Conservation (phyloP, 2,797 vertebrate species). For the Enteromius anoplus region DNA sequence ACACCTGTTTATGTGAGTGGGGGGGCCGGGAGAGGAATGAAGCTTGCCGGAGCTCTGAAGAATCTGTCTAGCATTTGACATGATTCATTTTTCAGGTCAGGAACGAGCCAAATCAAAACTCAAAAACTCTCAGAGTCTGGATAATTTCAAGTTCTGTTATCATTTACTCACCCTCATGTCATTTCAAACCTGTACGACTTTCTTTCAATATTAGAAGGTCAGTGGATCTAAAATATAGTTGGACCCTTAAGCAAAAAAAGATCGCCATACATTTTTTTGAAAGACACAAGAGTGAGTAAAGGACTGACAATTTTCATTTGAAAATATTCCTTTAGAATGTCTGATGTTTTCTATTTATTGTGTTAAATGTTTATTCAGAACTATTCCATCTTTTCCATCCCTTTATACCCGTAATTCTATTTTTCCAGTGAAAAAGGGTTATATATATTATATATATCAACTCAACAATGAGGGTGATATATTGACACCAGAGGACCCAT, state of each 20-base stretch:
- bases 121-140: neutral
- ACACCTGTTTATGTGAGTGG: constrained; percentile 50
- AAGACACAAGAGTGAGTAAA: neutral
- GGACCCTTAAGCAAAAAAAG: neutral
- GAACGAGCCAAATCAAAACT: constrained; percentile 3
- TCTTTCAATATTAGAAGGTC: neutral
- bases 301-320: neutral
- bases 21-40: constrained; percentile 34
- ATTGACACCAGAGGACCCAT: neutral
- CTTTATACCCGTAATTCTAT: constrained; percentile 3
- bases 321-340: neutral
- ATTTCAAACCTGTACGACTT: neutral
- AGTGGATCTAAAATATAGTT: neutral
- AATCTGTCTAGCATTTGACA: constrained; percentile 37
- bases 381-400: neutral
- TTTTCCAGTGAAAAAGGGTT: constrained; percentile 54
- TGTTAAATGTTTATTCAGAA: neutral
- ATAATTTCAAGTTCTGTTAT: neutral
- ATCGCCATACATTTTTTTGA: neutral
- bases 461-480: constrained; percentile 40
- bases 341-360: neutral
- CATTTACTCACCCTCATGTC: neutral
- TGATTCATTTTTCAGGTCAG: constrained; percentile 32
- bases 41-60: constrained; percentile 28
- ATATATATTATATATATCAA: constrained; percentile 49